Percentiles rank a stretch among this genome's conserved stretches.
phyloP scores from a whole-genome alignment of 2,797 vertebrate species.

The Tenualosa ilisha region DNA sequence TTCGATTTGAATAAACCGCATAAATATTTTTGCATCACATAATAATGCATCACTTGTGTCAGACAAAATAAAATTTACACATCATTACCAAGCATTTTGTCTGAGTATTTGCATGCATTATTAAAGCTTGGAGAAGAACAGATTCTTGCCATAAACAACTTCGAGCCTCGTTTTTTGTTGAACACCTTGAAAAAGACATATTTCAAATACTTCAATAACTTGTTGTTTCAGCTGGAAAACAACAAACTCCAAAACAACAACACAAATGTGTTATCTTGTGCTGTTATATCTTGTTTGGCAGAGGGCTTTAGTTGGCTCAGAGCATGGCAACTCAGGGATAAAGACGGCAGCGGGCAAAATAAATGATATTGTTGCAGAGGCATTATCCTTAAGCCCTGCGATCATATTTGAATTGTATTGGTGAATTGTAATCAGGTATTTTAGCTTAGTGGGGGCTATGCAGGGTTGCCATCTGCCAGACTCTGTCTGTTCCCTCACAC shows the following conservation, averaged over 20 bases:
- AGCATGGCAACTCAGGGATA: conserved; percentile 90
- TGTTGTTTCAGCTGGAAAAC: conserved; percentile 46
- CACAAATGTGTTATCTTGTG: conserved; percentile 71
- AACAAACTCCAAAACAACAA: conserved; percentile 15
- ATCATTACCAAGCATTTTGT: conserved; percentile 51
- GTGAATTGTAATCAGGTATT: conserved; percentile 99
- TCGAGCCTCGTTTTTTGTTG: conserved; percentile 16
- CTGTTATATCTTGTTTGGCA: conserved; percentile 89
- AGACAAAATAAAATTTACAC: conserved; percentile 63
- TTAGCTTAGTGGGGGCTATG: conserved; percentile 87
- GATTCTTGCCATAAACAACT: conserved; percentile 29
- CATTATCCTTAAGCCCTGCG: conserved; percentile 93
- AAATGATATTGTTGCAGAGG: conserved; percentile 98
- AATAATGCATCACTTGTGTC: conserved; percentile 68
- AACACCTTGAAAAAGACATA: conserved; percentile 31
- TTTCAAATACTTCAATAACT: conserved; percentile 12
- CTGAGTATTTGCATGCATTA: conserved; percentile 34
- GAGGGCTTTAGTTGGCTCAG: conserved; percentile 85
- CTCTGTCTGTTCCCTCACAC: conserved; percentile 71
- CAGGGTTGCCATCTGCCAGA: conserved; percentile 86
- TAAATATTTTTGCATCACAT: conserved; percentile 65
- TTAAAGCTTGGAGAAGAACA: conserved; percentile 25
- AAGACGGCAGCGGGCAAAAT: conserved; percentile 87
- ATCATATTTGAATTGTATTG: conserved; percentile 87
- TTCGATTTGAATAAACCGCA: conserved; percentile 69